phyloP scores from a whole-genome alignment of 1,140 invertebrate species.

The Heliconius hermathena region DNA sequence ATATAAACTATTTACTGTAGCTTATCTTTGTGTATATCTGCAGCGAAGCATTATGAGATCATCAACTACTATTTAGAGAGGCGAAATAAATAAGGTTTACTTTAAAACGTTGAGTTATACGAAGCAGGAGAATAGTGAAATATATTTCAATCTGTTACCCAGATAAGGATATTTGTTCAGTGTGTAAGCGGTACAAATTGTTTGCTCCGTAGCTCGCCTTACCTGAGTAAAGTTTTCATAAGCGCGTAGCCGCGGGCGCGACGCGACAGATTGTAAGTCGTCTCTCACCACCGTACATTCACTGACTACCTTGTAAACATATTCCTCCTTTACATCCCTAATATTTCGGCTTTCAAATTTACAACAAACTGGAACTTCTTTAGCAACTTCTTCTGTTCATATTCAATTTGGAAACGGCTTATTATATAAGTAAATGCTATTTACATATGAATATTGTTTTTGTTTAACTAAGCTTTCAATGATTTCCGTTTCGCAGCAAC shows the following conservation, averaged over 20 bases:
- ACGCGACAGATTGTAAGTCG: slow-evolving; percentile 67
- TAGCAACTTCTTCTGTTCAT: neutral
- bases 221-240: slow-evolving; percentile 73
- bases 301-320: slow-evolving; percentile 70
- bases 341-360: slow-evolving; percentile 49
- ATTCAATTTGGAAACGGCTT: slow-evolving; percentile 3
- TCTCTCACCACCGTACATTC: slow-evolving; percentile 60
- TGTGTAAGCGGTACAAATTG: slow-evolving; percentile 74
- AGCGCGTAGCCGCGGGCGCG: slow-evolving; percentile 61
- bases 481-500: slow-evolving; percentile 32
- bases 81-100: slow-evolving; percentile 37
- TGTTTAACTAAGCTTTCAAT: slow-evolving; percentile 35
- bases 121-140: slow-evolving; percentile 38
- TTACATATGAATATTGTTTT: slow-evolving; percentile 22
- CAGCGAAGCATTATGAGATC: slow-evolving; percentile 31
- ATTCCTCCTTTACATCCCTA: slow-evolving; percentile 58
- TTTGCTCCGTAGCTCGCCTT: slow-evolving; percentile 65
- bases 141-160: slow-evolving; percentile 56
- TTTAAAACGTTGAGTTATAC: slow-evolving; percentile 36
- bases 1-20: neutral
- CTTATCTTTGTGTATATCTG: neutral
- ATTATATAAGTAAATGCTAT: slow-evolving; percentile 10
- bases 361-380: slow-evolving; percentile 24
- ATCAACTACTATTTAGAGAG: slow-evolving; percentile 35
- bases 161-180: slow-evolving; percentile 71